phyloP scores from a whole-genome alignment of 1,140 invertebrate species.

The Nephila pilipes region DNA sequence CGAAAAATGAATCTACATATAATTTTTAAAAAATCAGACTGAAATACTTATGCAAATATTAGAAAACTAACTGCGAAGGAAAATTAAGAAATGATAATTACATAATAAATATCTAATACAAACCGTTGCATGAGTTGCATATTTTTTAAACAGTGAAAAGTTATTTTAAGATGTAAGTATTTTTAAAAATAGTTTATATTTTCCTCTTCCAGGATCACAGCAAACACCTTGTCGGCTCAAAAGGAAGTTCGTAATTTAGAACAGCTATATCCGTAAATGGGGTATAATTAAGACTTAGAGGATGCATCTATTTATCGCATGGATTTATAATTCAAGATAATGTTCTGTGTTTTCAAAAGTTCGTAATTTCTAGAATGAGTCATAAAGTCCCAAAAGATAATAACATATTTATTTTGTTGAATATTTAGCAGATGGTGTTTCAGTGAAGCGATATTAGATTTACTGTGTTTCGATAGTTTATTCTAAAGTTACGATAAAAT shows the following conservation, averaged over 20 bases:
- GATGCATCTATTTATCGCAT: constrained; percentile 6
- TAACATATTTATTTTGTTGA: neutral
- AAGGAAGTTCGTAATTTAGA: neutral
- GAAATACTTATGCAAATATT: too few species aligned
- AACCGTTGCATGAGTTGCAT: too few species aligned
- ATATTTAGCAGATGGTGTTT: neutral
- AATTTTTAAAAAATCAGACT: too few species aligned
- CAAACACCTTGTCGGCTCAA: neutral
- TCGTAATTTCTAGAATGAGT: neutral
- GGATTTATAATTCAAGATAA: constrained; percentile 39
- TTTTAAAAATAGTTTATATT: neutral
- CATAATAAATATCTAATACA: too few species aligned
- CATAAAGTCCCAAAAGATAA: neutral
- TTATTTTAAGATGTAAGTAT: too few species aligned
- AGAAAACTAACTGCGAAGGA: too few species aligned
- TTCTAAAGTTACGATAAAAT: neutral
- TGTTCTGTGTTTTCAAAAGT: neutral
- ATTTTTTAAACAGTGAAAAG: too few species aligned
- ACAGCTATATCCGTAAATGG: constrained; percentile 19
- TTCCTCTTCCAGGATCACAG: neutral
- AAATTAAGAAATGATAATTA: too few species aligned
- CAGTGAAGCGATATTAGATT: neutral
- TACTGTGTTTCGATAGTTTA: neutral
- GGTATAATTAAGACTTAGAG: constrained; percentile 45
- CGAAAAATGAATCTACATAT: too few species aligned